Conservation (phyloP, 1,140 invertebrate species). For the Heliconius melpomene region DNA sequence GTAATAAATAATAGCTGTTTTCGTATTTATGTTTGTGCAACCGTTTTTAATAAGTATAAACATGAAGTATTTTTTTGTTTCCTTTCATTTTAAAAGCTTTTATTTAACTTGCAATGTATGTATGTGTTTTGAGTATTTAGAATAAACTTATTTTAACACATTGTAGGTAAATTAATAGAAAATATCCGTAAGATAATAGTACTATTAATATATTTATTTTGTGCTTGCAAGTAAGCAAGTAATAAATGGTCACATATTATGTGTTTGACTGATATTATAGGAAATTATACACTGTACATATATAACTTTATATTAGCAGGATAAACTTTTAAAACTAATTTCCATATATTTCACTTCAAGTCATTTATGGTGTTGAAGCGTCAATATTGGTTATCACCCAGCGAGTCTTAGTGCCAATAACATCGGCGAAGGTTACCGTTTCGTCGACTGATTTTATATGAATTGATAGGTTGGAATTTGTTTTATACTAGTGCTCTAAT, state of each 20-base stretch:
- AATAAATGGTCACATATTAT: neutral
- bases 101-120: too few relatives aligned
- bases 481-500: neutral
- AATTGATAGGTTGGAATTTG: neutral
- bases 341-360: neutral
- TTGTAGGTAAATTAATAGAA: too few relatives aligned
- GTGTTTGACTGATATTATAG: too few relatives aligned
- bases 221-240: neutral
- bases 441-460: neutral
- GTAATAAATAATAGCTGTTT: neutral
- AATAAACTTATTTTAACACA: neutral
- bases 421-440: constrained; percentile 1
- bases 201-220: too few relatives aligned
- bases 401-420: neutral
- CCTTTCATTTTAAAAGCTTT: too few relatives aligned
- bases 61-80: neutral
- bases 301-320: neutral
- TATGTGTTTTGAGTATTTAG: neutral
- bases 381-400: constrained; percentile 1
- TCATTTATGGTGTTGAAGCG: neutral
- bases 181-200: too few relatives aligned
- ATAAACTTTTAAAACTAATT: neutral
- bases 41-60: neutral
- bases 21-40: neutral
- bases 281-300: neutral